Conservation (phyloP, 2,888 invertebrate species). For the Drosophila eohydei region DNA sequence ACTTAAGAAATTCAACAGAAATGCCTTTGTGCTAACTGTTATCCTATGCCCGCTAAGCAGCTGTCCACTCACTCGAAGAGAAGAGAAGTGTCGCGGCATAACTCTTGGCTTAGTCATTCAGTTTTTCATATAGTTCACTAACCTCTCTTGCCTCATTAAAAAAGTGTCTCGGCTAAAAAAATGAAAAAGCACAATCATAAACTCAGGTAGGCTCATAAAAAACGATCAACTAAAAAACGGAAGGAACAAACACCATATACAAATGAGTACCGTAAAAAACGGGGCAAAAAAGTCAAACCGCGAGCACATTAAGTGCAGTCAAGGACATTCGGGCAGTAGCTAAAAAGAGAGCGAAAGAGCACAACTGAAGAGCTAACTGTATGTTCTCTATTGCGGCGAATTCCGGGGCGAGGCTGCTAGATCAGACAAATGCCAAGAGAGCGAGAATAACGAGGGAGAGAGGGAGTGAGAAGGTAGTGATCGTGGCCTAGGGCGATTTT, state of each 20-base stretch:
- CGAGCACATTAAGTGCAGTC: constrained; percentile 49
- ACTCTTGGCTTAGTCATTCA: constrained; percentile 26
- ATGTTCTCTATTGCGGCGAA: constrained; percentile 53
- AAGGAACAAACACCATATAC: constrained; percentile 37
- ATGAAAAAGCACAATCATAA: constrained; percentile 48
- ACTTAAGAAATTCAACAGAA: constrained; percentile 41
- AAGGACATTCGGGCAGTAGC: constrained; percentile 43
- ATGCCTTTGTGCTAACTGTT: not conserved
- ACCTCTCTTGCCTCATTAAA: constrained; percentile 3
- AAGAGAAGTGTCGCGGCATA: not conserved
- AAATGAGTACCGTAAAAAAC: constrained; percentile 51
- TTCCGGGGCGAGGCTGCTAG: constrained; percentile 40
- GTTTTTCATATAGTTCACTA: not conserved
- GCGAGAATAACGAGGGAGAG: not conserved
- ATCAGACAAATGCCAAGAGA: constrained; percentile 36
- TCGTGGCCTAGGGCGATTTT: not conserved
- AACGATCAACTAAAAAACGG: constrained; percentile 62
- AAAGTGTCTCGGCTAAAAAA: constrained; percentile 59
- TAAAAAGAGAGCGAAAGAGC: not conserved
- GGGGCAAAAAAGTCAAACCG: constrained; percentile 76
- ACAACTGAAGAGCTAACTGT: not conserved
- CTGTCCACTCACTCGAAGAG: constrained; percentile 5
- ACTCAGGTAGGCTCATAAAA: constrained; percentile 41
- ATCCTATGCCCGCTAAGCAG: constrained; percentile 20
- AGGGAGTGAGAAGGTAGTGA: not conserved